phyloP scores from a whole-genome alignment of 1,140 invertebrate genomes.

The Macrotrachela quadricornifera region DNA sequence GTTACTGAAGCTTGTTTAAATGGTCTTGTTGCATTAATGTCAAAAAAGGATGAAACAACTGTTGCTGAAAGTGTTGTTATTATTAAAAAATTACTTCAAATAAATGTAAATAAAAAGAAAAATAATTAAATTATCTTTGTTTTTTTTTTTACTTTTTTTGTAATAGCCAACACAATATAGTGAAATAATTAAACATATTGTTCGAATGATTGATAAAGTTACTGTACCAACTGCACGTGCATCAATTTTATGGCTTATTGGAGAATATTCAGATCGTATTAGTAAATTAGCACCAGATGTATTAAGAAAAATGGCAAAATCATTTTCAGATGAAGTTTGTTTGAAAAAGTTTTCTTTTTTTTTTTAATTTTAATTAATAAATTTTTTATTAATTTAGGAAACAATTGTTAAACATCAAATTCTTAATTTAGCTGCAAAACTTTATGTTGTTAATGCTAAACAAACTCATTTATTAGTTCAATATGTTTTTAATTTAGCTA shows the following conservation, averaged over 20 bases:
- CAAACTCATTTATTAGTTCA: conserved; percentile 68
- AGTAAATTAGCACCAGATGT: conserved; percentile 63
- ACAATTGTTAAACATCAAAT: conserved; percentile 89
- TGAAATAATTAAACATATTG: conserved; percentile 70
- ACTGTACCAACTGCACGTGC: conserved; percentile 43
- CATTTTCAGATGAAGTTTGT: conserved; percentile 51
- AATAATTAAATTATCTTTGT: conserved; percentile 30
- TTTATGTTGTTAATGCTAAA: conserved; percentile 64
- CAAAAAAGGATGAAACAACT: conserved; percentile 63
- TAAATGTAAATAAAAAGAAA: conserved; percentile 23
- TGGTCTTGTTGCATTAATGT: conserved; percentile 73
- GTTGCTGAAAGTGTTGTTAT: conserved; percentile 49
- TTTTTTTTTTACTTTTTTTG: too few species aligned
- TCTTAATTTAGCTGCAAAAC: conserved; percentile 75
- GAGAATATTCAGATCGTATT: conserved; percentile 51
- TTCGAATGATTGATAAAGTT: conserved; percentile 64
- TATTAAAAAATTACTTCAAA: conserved; percentile 67
- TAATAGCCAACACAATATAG: conserved; percentile 44
- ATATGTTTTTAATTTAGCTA: conserved; percentile 83
- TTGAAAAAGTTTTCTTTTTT: too few species aligned
- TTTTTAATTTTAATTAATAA: too few species aligned
- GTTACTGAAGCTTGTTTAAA: conserved; percentile 83
- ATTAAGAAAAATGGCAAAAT: conserved; percentile 70
- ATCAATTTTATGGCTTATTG: conserved; percentile 62
- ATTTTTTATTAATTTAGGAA: conserved; percentile 35